Conservation (phyloP, 2,888 invertebrate species). For the Phragmatobia fuliginosa region DNA sequence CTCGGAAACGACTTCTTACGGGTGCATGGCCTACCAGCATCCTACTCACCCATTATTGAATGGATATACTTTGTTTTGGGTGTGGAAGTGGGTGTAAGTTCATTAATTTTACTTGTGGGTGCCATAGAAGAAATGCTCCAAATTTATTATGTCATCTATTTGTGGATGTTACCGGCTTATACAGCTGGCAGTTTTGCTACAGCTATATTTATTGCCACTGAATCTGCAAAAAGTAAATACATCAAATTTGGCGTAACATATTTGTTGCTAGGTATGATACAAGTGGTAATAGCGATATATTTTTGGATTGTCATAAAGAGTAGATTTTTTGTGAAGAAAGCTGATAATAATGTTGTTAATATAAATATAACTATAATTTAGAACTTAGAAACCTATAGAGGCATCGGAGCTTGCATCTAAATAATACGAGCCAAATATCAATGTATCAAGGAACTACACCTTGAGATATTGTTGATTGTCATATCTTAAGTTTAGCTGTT, state of each 20-base stretch:
- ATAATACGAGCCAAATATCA: not conserved
- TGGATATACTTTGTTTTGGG: constrained; percentile 45
- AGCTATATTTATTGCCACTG: constrained; percentile 43
- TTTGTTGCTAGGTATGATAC: constrained; percentile 36
- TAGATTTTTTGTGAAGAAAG: constrained; percentile 40
- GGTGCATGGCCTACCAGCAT: constrained; percentile 43
- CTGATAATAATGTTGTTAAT: constrained; percentile 52
- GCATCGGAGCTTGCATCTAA: not conserved
- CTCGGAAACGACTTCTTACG: constrained; percentile 34
- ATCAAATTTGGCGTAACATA: constrained; percentile 43
- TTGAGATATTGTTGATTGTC: not conserved
- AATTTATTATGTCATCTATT: constrained; percentile 41
- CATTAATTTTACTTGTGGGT: constrained; percentile 48
- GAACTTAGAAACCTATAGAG: constrained; percentile 10
- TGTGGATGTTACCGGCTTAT: constrained; percentile 46
- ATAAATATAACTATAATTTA: constrained; percentile 54
- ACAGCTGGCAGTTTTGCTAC: constrained; percentile 43
- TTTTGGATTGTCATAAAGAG: constrained; percentile 61
- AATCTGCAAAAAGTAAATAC: constrained; percentile 36
- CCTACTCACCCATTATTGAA: constrained; percentile 33
- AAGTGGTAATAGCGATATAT: constrained; percentile 48
- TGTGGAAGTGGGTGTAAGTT: constrained; percentile 41
- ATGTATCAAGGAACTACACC: not conserved
- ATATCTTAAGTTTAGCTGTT: not conserved
- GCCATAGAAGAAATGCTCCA: constrained; percentile 27